Evolutionary conservation across 1,140 invertebrate species (phyloP).

Genomic region (Neodiprion virginianus): DNA sequence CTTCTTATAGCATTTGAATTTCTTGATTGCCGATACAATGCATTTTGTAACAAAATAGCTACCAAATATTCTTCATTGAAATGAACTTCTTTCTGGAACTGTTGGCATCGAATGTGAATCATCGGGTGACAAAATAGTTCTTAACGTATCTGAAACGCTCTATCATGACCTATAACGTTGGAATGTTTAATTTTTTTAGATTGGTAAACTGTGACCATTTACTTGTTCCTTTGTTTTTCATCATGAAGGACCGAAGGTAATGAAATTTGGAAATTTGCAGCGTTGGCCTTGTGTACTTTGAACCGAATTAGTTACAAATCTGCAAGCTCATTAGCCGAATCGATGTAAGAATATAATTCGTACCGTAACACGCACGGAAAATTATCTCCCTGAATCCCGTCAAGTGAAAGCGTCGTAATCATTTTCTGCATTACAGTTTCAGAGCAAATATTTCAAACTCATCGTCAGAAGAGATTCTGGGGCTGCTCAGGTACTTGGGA

Average conservation of each 20-base stretch:
- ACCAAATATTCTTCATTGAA: no score
- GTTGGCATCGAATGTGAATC: no score
- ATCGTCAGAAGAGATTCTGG: neutral
- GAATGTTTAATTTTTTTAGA: constrained; percentile 13
- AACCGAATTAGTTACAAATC: constrained; percentile 44
- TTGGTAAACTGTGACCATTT: no score
- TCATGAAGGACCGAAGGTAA: neutral
- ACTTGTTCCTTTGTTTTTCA: no score
- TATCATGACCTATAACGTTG: constrained; percentile 17
- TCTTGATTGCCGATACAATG: no score
- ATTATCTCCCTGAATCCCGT: constrained; percentile 10
- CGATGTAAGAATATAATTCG: constrained; percentile 39
- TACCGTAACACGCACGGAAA: constrained; percentile 21
- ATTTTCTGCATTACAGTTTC: neutral
- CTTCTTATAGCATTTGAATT: no score
- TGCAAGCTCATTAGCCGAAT: constrained; percentile 31
- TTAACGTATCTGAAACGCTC: no score
- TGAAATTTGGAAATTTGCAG: constrained; percentile 31
- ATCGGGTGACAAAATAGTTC: no score
- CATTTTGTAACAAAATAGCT: no score
- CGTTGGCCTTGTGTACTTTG: constrained; percentile 41
- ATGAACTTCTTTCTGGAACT: no score
- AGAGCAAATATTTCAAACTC: neutral
- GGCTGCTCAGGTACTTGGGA: neutral
- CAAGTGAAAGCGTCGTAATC: neutral